phyloP scores from a whole-genome alignment of 2,888 invertebrate species.

The Andricus quercusramuli region DNA sequence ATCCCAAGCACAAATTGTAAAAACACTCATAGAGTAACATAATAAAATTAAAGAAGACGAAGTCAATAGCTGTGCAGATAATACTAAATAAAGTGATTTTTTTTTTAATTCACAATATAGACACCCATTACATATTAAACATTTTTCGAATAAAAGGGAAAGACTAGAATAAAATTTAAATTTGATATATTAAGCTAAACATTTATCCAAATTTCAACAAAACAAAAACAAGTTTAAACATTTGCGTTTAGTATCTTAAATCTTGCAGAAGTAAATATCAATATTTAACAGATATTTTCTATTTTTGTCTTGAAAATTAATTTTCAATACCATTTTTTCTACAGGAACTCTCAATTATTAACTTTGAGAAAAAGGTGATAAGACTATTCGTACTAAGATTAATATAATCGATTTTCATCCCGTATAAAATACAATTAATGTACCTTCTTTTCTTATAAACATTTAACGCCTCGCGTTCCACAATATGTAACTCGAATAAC shows the following conservation, averaged over 20 bases:
- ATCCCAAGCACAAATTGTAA: constrained; percentile 17
- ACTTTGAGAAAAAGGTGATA: not conserved
- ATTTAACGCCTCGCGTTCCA: not conserved
- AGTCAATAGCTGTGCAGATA: constrained; percentile 1
- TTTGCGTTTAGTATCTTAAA: not conserved
- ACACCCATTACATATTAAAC: not conserved
- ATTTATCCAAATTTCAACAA: not conserved
- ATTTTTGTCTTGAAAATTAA: not conserved
- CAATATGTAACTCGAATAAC: not conserved
- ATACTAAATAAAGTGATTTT: not conserved
- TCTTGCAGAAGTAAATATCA: not conserved
- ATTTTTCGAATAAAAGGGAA: not conserved
- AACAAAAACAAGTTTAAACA: not conserved
- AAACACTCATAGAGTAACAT: not conserved
- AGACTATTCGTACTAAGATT: not conserved
- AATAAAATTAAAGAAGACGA: not conserved
- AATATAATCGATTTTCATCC: not conserved
- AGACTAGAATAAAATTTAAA: constrained; percentile 15
- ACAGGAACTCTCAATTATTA: not conserved
- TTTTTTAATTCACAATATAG: not conserved
- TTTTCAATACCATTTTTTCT: not conserved
- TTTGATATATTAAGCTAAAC: not conserved
- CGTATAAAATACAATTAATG: not conserved
- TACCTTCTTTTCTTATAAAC: not conserved
- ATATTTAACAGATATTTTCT: not conserved